Evolutionary conservation across 2,113 vertebrate species (phyloP).

Genomic region (Peromyscus californicus): DNA sequence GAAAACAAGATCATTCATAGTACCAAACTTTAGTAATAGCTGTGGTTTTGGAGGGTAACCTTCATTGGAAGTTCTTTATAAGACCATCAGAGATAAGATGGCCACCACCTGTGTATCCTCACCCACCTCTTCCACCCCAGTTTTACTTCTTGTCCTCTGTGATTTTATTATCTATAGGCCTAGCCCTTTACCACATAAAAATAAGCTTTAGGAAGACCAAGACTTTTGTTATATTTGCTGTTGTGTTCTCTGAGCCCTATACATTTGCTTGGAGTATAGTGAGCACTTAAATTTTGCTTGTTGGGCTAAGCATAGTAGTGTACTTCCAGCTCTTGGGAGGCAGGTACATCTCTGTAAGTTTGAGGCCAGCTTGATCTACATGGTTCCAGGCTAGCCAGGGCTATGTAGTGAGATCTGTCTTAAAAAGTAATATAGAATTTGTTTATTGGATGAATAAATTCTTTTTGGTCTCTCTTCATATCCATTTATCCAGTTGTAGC

Average conservation of each 20-base stretch:
- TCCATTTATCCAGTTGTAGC: not conserved
- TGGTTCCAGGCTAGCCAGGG: not conserved
- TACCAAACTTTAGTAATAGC: not conserved
- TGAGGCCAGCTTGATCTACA: not conserved
- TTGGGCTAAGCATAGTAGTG: not conserved
- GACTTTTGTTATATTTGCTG: not conserved
- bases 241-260: not conserved
- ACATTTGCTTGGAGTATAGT: not conserved
- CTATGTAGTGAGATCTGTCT: not conserved
- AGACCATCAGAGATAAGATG: not conserved
- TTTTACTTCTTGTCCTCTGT: not conserved
- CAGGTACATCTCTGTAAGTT: not conserved
- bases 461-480: not conserved
- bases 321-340: not conserved
- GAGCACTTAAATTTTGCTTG: not conserved
- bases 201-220: not conserved
- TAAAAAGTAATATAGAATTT: not conserved
- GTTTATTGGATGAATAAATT: not conserved
- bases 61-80: not conserved
- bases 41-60: constrained; percentile 4
- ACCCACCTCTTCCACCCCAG: not conserved
- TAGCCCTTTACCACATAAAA: not conserved
- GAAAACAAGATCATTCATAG: constrained; percentile 46
- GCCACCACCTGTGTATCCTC: not conserved
- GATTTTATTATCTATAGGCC: not conserved